phyloP scores from a whole-genome alignment of 2,797 vertebrate genomes.

The Tapirus indicus region DNA sequence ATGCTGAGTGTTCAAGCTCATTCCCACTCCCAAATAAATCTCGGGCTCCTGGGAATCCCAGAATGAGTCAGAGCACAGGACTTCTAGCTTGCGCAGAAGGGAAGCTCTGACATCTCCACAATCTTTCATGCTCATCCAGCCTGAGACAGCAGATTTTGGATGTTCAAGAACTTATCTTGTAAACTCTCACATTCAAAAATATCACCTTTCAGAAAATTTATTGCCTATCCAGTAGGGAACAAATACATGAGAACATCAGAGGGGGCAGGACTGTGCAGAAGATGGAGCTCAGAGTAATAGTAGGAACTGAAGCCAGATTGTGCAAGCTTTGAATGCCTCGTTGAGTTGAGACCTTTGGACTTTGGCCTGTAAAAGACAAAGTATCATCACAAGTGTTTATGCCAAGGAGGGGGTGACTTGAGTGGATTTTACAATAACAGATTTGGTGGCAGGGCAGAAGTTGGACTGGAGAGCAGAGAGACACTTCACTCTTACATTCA shows the following conservation, averaged over 20 bases:
- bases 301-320: background rate
- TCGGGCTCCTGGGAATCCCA: background rate
- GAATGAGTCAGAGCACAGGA: background rate
- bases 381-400: background rate
- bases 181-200: slow-evolving; percentile 35
- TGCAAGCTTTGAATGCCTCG: background rate
- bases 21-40: background rate
- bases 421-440: background rate
- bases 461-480: background rate
- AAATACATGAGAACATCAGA: background rate
- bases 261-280: background rate
- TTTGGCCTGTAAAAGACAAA: background rate
- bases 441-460: background rate
- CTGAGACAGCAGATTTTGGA: background rate
- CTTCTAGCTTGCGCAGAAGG: background rate
- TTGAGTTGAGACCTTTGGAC: background rate
- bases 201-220: background rate
- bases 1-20: background rate
- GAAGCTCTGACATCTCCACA: background rate
- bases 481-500: background rate
- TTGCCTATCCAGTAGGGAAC: background rate
- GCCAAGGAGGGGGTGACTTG: too few species aligned
- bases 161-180: background rate
- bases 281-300: rapidly evolving
- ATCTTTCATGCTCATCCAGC: background rate